A percentile compares a stretch with the other conserved stretches of the same genome.
These are phyloP conservation scores for Barbus barbus DNA, from an alignment of 2,113 vertebrate genomes.

Conservation along the genomic window DNA sequence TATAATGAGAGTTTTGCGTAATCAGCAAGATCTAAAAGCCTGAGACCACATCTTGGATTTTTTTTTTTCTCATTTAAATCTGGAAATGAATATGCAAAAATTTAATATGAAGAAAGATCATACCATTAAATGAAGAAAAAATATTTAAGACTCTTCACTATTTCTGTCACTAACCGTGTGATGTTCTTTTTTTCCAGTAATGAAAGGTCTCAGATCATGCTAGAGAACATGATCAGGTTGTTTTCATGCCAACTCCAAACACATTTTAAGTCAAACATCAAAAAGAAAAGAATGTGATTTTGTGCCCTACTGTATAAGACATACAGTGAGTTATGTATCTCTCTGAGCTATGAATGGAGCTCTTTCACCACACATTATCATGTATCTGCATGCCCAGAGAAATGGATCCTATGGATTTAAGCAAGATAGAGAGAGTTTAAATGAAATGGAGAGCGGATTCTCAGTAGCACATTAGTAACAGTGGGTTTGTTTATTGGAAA, in stretches of 20 bases:
- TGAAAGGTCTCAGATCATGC: not conserved
- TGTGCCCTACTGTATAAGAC: not conserved
- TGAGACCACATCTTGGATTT: not conserved
- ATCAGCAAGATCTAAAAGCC: not conserved
- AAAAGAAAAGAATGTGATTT: not conserved
- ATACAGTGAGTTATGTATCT: not conserved
- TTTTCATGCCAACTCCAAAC: too few relatives aligned
- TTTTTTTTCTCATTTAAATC: not conserved
- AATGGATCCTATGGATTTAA: not conserved
- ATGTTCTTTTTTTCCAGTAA: too few relatives aligned
- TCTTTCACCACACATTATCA: not conserved
- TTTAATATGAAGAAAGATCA: not conserved
- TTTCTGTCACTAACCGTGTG: not conserved
- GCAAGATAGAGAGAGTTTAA: not conserved
- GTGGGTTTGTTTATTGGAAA: not conserved
- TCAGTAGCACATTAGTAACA: not conserved
- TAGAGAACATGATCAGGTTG: too few relatives aligned
- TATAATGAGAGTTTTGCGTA: not conserved
- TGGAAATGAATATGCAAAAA: not conserved
- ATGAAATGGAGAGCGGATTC: not conserved
- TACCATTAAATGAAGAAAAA: not conserved
- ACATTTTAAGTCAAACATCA: not conserved
- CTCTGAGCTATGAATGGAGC: not conserved
- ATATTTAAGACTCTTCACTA: not conserved
- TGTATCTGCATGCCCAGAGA: constrained; percentile 3